Conservation (phyloP, 1,140 invertebrate species). For the Acromyrmex echinatior region DNA sequence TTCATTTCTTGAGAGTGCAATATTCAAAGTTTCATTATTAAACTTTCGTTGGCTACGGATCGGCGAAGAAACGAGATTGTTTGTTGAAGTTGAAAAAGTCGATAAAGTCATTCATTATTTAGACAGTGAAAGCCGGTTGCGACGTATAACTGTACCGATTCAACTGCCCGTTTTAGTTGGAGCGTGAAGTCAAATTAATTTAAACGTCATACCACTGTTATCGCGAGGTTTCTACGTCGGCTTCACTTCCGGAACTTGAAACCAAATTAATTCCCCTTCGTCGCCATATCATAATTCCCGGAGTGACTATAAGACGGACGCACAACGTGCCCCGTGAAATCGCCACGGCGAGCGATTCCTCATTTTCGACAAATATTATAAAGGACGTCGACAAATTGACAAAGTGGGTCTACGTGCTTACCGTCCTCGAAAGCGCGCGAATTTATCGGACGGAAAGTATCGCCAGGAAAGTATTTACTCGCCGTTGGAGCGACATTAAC, state of each 20-base stretch:
- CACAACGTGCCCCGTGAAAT: neutral
- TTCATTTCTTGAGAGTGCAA: conserved; percentile 1
- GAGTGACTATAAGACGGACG: conserved; percentile 14
- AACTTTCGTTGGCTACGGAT: conserved; percentile 8
- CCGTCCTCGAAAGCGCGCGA: neutral
- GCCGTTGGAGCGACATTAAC: conserved; percentile 15
- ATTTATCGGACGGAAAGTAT: conserved; percentile 33
- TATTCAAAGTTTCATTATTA: conserved; percentile 40
- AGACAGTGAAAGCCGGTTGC: neutral
- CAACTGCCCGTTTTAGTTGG: neutral
- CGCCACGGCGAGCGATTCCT: conserved; percentile 7
- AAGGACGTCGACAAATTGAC: neutral
- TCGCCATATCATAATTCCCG: conserved; percentile 21
- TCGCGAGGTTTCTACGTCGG: neutral
- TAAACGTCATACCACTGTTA: conserved; percentile 16
- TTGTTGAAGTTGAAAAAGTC: conserved; percentile 11
- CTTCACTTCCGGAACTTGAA: conserved; percentile 19
- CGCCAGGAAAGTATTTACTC: conserved; percentile 36
- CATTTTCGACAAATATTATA: conserved; percentile 23
- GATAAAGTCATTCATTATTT: conserved; percentile 28
- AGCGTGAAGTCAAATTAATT: conserved; percentile 40
- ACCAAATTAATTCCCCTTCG: conserved; percentile 40
- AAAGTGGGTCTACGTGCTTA: conserved; percentile 34
- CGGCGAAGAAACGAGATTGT: conserved; percentile 6
- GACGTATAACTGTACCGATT: conserved; percentile 1